Percentiles rank a stretch among this genome's conserved stretches.
Evolutionary conservation across 2,888 invertebrate genomes (phyloP).

Genomic region (Netelia fuscicornis): DNA sequence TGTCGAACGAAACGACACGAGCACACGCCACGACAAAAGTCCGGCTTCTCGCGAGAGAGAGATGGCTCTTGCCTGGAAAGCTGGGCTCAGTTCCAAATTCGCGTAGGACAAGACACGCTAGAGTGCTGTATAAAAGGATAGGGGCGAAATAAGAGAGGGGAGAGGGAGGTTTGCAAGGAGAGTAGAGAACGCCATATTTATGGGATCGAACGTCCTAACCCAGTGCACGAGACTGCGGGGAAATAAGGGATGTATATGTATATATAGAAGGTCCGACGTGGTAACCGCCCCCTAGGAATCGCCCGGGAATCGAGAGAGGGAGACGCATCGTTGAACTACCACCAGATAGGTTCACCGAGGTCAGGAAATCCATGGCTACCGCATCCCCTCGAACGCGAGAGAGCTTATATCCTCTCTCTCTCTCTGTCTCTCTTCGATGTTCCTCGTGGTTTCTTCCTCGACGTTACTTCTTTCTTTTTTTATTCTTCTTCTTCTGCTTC

Average conservation of each 20-base stretch:
- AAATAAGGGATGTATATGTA: conserved; percentile 30
- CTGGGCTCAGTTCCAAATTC: conserved; percentile 64
- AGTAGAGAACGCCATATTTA: conserved; percentile 75
- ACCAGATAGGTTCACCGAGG: conserved; percentile 75
- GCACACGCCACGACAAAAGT: conserved; percentile 14
- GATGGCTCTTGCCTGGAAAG: neutral
- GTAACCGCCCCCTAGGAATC: conserved; percentile 58
- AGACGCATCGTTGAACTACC: conserved; percentile 59
- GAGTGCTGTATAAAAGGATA: conserved; percentile 25
- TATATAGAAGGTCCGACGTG: conserved; percentile 49
- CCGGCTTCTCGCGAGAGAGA: conserved; percentile 29
- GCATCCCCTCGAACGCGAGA: conserved; percentile 13
- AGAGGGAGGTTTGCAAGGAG: conserved; percentile 41
- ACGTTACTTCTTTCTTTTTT: conserved; percentile 7
- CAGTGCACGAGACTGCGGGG: conserved; percentile 69
- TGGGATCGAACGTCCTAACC: conserved; percentile 78
- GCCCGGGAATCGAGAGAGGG: conserved; percentile 55
- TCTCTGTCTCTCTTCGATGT: neutral
- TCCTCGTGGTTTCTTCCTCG: conserved; percentile 45
- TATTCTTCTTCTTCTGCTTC: neutral
- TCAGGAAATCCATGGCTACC: conserved; percentile 71
- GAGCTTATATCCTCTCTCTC: conserved; percentile 48
- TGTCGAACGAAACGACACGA: conserved; percentile 38
- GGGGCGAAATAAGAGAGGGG: conserved; percentile 39
- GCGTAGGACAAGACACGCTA: conserved; percentile 50